Evolutionary conservation across 1,140 invertebrate species (phyloP).

Genomic region (Glossosoma conforme): DNA sequence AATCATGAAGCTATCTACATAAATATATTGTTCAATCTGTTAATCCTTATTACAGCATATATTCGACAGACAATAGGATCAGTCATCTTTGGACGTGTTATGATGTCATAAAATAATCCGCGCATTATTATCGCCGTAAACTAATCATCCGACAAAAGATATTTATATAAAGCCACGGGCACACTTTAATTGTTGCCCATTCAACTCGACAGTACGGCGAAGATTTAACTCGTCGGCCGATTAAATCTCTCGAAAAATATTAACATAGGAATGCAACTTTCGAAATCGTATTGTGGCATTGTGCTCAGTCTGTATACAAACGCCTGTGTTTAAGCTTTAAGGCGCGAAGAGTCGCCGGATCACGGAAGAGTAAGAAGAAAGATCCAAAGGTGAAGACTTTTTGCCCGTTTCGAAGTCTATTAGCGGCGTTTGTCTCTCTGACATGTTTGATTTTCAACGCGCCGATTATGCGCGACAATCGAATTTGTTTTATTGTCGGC

Average conservation of each 20-base stretch:
- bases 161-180: constrained; percentile 1
- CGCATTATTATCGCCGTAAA: too few relatives aligned
- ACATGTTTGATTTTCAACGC: constrained; percentile 12
- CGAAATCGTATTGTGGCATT: background rate
- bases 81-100: too few relatives aligned
- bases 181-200: background rate
- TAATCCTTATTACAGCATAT: too few relatives aligned
- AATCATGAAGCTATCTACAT: too few relatives aligned
- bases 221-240: background rate
- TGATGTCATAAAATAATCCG: too few relatives aligned
- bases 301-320: background rate
- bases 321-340: constrained; percentile 2
- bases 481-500: constrained; percentile 12
- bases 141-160: background rate
- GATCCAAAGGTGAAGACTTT: constrained; percentile 11
- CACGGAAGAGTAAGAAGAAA: background rate
- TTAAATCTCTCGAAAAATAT: constrained; percentile 6
- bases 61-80: too few relatives aligned
- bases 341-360: constrained; percentile 3
- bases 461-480: constrained; percentile 11
- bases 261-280: constrained; percentile 7
- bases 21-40: too few relatives aligned
- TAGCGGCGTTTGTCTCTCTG: constrained; percentile 2
- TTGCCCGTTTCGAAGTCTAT: constrained; percentile 3
- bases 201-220: background rate